Evolutionary conservation across 1,140 invertebrate genomes (phyloP).

Genomic region (Drosophila tani): DNA sequence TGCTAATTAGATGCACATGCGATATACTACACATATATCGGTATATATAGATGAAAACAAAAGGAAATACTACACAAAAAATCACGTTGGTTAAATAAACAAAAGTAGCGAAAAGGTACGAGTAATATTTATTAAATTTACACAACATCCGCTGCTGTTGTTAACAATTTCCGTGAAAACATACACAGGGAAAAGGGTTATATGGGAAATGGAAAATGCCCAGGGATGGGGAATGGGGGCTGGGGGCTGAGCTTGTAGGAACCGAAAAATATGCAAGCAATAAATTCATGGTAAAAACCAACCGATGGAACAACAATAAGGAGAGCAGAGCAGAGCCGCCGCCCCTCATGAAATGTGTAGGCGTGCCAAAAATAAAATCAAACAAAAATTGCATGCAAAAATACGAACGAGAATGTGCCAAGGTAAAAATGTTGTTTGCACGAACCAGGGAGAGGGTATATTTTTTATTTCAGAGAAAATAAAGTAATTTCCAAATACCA

Average conservation of each 20-base stretch:
- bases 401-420: slow-evolving; percentile 24
- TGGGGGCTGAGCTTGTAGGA: slow-evolving; percentile 38
- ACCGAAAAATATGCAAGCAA: slow-evolving; percentile 72
- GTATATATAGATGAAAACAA: background rate
- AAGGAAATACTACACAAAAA: slow-evolving; percentile 13
- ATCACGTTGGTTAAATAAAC: slow-evolving; percentile 63
- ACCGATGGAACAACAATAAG: slow-evolving; percentile 48
- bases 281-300: slow-evolving; percentile 74
- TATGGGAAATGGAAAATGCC: background rate
- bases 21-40: background rate
- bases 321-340: background rate
- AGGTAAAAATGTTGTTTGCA: background rate
- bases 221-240: background rate
- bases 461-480: background rate
- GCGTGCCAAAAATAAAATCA: slow-evolving; percentile 76
- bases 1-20: slow-evolving; percentile 64
- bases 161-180: slow-evolving; percentile 74
- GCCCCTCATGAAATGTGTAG: slow-evolving; percentile 46
- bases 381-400: slow-evolving; percentile 55
- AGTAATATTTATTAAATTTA: slow-evolving; percentile 75
- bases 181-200: background rate
- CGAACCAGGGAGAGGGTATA: background rate
- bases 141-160: slow-evolving; percentile 78
- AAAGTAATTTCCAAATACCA: background rate
- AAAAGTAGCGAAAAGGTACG: slow-evolving; percentile 59